Conservation (phyloP, 2,113 vertebrate genomes). For the Pseudorectes ferrugineus region DNA sequence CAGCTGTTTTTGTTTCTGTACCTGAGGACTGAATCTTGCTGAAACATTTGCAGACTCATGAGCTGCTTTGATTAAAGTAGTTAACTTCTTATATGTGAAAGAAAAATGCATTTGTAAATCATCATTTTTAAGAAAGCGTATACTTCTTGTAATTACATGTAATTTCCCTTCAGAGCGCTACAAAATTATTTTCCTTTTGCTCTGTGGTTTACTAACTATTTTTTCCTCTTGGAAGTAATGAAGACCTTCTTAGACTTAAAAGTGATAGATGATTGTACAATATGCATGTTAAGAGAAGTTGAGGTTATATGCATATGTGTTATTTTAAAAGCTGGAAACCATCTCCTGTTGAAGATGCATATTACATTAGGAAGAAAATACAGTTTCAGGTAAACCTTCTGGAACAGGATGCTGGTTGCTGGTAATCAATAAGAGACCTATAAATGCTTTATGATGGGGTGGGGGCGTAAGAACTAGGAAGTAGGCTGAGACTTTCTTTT, state of each 20-base stretch:
- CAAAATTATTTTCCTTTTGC: background rate
- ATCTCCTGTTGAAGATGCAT: background rate
- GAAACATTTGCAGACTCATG: background rate
- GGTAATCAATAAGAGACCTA: background rate
- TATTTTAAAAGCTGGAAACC: background rate
- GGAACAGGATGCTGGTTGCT: background rate
- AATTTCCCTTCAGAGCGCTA: background rate
- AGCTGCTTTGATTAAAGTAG: background rate
- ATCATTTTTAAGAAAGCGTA: background rate
- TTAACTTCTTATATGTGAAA: background rate
- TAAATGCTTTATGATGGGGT: background rate
- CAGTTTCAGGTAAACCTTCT: background rate
- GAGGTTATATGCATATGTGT: background rate
- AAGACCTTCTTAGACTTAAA: background rate
- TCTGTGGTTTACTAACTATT: background rate
- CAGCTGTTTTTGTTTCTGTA: background rate
- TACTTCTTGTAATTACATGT: background rate
- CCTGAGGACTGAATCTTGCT: background rate
- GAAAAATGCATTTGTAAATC: background rate
- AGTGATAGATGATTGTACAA: background rate
- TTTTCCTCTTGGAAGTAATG: background rate
- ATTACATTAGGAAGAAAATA: background rate
- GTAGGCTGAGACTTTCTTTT: background rate
- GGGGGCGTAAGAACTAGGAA: background rate
- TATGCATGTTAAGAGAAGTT: background rate